Conservation (phyloP, 2,113 vertebrate genomes). For the Caranx ignobilis region DNA sequence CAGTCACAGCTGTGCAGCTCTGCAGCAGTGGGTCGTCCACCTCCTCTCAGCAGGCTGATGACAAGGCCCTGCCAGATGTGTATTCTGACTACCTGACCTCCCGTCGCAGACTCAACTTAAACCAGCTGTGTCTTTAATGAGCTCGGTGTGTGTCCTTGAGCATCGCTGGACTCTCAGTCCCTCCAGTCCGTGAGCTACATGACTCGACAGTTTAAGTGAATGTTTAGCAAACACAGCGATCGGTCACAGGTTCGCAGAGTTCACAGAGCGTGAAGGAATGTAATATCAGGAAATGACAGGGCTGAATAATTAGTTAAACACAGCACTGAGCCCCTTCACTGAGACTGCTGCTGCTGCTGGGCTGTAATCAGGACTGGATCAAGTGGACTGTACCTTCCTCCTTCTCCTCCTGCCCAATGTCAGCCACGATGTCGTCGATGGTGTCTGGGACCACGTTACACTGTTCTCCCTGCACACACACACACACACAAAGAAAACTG, state of each 20-base stretch:
- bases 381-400: slow-evolving; percentile 88
- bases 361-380: background rate
- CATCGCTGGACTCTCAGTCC: background rate
- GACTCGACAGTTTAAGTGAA: background rate
- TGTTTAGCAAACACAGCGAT: slow-evolving; percentile 33
- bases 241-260: background rate
- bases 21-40: background rate
- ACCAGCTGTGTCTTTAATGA: slow-evolving; percentile 35
- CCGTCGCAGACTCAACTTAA: slow-evolving; percentile 4
- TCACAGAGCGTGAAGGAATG: slow-evolving; percentile 23
- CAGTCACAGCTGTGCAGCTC: background rate
- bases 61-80: slow-evolving; percentile 16
- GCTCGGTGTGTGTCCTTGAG: slow-evolving; percentile 29
- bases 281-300: slow-evolving; percentile 31
- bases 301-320: slow-evolving; percentile 8
- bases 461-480: slow-evolving; percentile 91
- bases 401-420: slow-evolving; percentile 92
- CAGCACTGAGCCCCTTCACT: background rate
- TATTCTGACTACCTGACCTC: slow-evolving; percentile 25
- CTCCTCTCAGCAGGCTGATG: slow-evolving; percentile 13
- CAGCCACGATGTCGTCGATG: slow-evolving; percentile 95
- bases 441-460: slow-evolving; percentile 95
- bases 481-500: slow-evolving; percentile 22
- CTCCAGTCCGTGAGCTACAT: background rate
- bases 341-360: background rate